Evolutionary conservation across 92 coral and sea anemone genomes (phyloP).

Genomic region (Plumapathes pennacea): DNA sequence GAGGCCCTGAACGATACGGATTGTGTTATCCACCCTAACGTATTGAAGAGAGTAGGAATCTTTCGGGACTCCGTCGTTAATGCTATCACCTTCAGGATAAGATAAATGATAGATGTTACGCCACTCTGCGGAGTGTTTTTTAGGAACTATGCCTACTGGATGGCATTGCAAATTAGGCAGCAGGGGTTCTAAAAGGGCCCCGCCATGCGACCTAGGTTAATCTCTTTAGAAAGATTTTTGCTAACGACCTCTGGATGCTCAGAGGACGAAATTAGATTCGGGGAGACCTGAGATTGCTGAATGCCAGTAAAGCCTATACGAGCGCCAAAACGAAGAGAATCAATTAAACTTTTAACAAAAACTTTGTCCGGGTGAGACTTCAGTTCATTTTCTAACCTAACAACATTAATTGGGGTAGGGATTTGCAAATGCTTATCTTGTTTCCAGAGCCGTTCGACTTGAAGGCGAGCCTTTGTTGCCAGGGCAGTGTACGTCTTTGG

Average conservation of each 20-base stretch:
- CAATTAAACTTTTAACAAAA: constrained; percentile 9
- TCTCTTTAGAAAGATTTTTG: constrained; percentile 5
- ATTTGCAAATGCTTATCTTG: too few species aligned
- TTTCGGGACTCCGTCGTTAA: constrained; percentile 40
- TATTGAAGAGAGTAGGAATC: constrained; percentile 63
- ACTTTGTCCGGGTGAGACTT: constrained; percentile 14
- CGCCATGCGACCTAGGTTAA: constrained; percentile 20
- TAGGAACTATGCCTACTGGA: constrained; percentile 22
- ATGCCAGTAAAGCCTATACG: constrained; percentile 14
- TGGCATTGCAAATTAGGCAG: constrained; percentile 19
- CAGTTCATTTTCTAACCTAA: constrained; percentile 7
- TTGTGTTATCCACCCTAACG: constrained; percentile 53
- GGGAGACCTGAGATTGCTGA: constrained; percentile 9
- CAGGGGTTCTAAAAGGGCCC: constrained; percentile 32
- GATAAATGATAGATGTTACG: constrained; percentile 32
- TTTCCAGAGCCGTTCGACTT: too few species aligned
- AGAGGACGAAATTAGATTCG: constrained; percentile 23
- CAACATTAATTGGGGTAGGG: constrained; percentile 44
- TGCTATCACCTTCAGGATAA: constrained; percentile 40
- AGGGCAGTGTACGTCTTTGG: too few species aligned
- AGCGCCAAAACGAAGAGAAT: constrained; percentile 10
- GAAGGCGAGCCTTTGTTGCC: too few species aligned
- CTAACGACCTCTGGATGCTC: constrained; percentile 15
- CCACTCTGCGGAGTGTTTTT: constrained; percentile 15
- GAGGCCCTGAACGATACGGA: constrained; percentile 16